Evolutionary conservation across 2,113 vertebrate species (phyloP), one percentile per base, ranked within the genome.

Genomic region (Colaptes auratus): DNA sequence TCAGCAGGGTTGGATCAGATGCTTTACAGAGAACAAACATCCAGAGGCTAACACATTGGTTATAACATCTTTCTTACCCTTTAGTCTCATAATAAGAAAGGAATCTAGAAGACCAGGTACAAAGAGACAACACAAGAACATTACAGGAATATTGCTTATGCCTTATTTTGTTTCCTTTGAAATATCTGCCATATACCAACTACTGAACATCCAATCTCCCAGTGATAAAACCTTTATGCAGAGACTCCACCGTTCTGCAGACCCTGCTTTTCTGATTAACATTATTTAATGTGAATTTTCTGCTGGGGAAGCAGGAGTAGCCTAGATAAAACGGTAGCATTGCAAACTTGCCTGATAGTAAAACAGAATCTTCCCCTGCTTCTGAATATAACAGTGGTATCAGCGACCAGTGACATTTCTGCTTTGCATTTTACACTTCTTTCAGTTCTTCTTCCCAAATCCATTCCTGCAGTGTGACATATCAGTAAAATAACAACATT

Each of bases 321-420:
- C 44, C 42, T 71, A 71, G 80, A 92, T 82, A 88, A 95, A 92
- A 88, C 77, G 27, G 56, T 92, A 82, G 19, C 44, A 64, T 66
- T 81, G 55, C 55, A 93, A 91, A 73, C n/a, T 73, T 86, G 50
- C 44, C 58, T 89, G 31, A 77, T 21, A 88, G 56, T 86, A 53
- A 93, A 93, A 80, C 60, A 70, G 67, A 91, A 65, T 92, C 89
- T 94, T 91, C 82, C 35, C 44, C 53, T 80, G n/a, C 31, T 86
- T 67, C 85, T 88, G 91, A 82, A 71, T 82, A 36, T 69, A 70
- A 83, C 17, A 83, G 20, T 82, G 86, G 18, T 84, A 94, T 73
- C 91, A 89, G 82, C 87, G 89, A 93, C 92, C 92, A 88, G 71
- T 92, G 84, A 94, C 77, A 94, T 95, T 96, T 95, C 88, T 91